A percentile compares a stretch with the other conserved stretches of the same genome.
phyloP scores from a whole-genome alignment of 2,888 invertebrate genomes.

The Rhogogaster chlorosoma region DNA sequence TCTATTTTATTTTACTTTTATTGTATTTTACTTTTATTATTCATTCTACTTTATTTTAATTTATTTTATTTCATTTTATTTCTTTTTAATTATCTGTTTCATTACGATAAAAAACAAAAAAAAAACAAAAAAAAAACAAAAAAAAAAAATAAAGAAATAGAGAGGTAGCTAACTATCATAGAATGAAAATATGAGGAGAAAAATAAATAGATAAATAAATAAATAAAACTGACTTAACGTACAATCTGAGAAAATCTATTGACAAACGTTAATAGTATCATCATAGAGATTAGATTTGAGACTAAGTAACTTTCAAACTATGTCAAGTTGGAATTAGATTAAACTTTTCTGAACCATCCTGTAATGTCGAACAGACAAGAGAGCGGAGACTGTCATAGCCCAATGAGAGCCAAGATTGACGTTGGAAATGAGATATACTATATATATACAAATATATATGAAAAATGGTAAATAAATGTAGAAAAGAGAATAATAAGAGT shows the following conservation, averaged over 20 bases:
- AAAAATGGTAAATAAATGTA: constrained; percentile 50
- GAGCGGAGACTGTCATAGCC: constrained; percentile 74
- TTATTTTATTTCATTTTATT: neutral
- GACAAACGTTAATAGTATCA: neutral
- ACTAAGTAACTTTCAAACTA: constrained; percentile 35
- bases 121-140: neutral
- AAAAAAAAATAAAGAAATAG: neutral
- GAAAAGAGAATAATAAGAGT: constrained; percentile 49
- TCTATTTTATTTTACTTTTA: neutral
- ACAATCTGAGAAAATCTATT: neutral
- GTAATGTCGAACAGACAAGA: constrained; percentile 64
- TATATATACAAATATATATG: constrained; percentile 54
- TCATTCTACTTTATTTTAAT: neutral
- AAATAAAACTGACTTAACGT: neutral
- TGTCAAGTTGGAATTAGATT: neutral
- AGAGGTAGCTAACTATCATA: neutral
- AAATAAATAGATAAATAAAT: neutral
- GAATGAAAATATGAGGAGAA: neutral
- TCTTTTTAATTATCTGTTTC: neutral
- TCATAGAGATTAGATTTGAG: constrained; percentile 1
- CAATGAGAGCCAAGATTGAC: constrained; percentile 73
- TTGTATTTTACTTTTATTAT: no score
- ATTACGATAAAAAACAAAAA: neutral
- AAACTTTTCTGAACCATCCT: constrained; percentile 43
- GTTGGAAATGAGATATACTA: constrained; percentile 57